Conservation (phyloP, 2,113 vertebrate species). For the Syngnathoides biaculeatus region DNA sequence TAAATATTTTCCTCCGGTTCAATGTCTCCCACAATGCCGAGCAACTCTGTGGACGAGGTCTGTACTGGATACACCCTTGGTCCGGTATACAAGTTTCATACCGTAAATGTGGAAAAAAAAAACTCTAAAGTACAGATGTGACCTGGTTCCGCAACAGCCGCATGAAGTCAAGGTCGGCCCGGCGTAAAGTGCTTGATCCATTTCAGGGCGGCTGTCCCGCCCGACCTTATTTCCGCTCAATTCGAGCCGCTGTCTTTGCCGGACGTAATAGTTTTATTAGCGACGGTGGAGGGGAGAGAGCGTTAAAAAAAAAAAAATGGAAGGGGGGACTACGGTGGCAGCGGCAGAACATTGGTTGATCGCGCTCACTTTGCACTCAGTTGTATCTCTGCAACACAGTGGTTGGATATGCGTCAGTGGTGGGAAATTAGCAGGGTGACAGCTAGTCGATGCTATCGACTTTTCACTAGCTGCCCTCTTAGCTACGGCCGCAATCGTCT, state of each 20-base stretch:
- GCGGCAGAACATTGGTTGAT: constrained; percentile 36
- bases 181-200: constrained; percentile 57
- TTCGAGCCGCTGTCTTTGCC: constrained; percentile 57
- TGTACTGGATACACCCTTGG: too few species aligned
- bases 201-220: constrained; percentile 54
- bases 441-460: not conserved
- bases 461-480: not conserved
- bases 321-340: constrained; percentile 18
- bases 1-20: too few species aligned
- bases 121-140: not conserved
- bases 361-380: constrained; percentile 17
- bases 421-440: not conserved
- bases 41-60: too few species aligned
- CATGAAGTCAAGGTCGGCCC: constrained; percentile 63
- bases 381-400: not conserved
- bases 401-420: too few species aligned
- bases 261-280: constrained; percentile 56
- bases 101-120: not conserved
- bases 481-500: not conserved
- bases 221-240: constrained; percentile 61
- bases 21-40: too few species aligned
- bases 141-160: constrained; percentile 22
- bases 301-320: constrained; percentile 32
- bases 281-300: constrained; percentile 24
- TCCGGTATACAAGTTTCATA: not conserved